Conservation (phyloP, 2,113 vertebrate genomes). For the Phasianus colchicus region DNA sequence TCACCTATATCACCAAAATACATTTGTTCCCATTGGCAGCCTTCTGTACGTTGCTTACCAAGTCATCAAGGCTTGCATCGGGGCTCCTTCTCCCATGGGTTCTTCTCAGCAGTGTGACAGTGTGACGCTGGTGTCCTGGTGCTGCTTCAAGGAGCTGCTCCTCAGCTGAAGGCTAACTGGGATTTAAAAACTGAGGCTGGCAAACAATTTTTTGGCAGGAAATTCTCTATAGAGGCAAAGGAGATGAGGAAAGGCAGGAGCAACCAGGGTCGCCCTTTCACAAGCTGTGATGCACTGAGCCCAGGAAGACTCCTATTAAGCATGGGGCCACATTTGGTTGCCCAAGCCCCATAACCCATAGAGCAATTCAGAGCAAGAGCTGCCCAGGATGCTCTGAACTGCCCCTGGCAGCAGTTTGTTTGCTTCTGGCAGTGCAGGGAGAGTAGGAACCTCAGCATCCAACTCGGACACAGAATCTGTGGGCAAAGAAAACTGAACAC, state of each 20-base stretch:
- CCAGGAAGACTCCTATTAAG: neutral
- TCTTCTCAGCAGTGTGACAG: fast-evolving
- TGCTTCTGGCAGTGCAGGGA: neutral
- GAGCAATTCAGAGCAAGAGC: neutral
- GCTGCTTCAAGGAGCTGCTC: neutral
- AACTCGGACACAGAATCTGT: neutral
- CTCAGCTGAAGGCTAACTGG: neutral
- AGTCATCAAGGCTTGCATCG: fast-evolving
- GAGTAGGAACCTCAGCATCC: neutral
- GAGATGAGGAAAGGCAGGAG: neutral
- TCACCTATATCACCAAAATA: neutral
- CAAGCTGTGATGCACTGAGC: neutral
- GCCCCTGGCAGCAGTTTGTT: neutral
- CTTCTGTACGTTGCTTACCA: neutral
- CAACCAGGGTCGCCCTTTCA: neutral
- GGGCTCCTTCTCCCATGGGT: fast-evolving
- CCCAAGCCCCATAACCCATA: neutral
- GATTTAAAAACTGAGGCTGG: neutral
- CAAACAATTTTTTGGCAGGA: neutral
- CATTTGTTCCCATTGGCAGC: neutral
- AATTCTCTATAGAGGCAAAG: neutral
- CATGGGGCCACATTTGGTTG: neutral
- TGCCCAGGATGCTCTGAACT: too few species aligned
- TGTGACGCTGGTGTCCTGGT: neutral
- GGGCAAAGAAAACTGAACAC: neutral